Percentiles rank a stretch among this genome's conserved stretches.
Evolutionary conservation across 1,140 invertebrate genomes (phyloP).

Genomic region (Maconellicoccus hirsutus): DNA sequence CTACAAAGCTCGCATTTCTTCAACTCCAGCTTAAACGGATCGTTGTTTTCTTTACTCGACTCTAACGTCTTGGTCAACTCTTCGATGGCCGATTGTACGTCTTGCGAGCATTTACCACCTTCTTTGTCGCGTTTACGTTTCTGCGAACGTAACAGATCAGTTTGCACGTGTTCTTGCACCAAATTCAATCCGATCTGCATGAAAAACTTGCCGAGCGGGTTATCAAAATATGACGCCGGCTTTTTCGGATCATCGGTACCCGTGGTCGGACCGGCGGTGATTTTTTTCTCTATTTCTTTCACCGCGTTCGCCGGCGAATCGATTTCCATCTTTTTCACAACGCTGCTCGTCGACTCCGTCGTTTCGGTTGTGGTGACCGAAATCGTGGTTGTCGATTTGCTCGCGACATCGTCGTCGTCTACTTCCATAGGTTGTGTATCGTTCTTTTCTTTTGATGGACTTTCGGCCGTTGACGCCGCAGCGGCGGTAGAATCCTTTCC

Average conservation of each 20-base stretch:
- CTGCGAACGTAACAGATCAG: conserved; percentile 75
- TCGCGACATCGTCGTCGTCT: conserved; percentile 27
- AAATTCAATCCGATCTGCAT: conserved; percentile 82
- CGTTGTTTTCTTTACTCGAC: conserved; percentile 79
- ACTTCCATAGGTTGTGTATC: conserved; percentile 28
- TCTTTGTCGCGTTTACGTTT: conserved; percentile 60
- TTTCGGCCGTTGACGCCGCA: conserved; percentile 29
- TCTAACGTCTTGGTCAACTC: conserved; percentile 71
- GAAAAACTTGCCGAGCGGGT: conserved; percentile 80
- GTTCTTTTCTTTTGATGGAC: conserved; percentile 24
- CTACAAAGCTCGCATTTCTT: conserved; percentile 83
- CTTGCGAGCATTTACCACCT: conserved; percentile 48
- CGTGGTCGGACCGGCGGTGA: background rate
- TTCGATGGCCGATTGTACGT: conserved; percentile 62
- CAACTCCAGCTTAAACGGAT: conserved; percentile 62
- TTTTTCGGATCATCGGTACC: conserved; percentile 26
- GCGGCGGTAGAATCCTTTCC: conserved; percentile 28
- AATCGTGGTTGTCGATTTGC: conserved; percentile 27
- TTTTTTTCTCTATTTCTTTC: conserved; percentile 27
- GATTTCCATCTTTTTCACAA: conserved; percentile 29
- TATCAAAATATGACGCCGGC: conserved; percentile 55
- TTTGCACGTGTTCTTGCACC: conserved; percentile 86
- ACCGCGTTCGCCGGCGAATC: conserved; percentile 23
- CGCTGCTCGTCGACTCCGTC: conserved; percentile 33
- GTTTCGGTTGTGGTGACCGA: conserved; percentile 30